phyloP scores from a whole-genome alignment of 1,140 invertebrate species.

The Aphelenchoides fujianensis region DNA sequence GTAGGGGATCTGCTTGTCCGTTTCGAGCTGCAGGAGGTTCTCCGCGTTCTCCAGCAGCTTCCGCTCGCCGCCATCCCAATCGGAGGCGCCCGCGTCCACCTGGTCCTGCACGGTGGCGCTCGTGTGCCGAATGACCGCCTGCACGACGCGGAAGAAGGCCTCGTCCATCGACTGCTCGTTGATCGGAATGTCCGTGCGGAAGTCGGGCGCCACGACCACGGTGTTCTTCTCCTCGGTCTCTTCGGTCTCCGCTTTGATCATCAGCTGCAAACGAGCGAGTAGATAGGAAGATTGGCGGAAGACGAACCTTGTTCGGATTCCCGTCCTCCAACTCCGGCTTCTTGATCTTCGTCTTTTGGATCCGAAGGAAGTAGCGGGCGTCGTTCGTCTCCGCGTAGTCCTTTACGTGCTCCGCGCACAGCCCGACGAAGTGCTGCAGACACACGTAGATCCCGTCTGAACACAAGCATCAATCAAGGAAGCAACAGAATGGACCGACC shows the following conservation, averaged over 20 bases:
- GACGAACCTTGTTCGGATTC: constrained; percentile 66
- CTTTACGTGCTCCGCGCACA: constrained; percentile 78
- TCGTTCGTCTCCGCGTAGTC: constrained; percentile 73
- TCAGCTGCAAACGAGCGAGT: neutral
- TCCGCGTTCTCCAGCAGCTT: constrained; percentile 37
- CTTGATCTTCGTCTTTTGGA: constrained; percentile 71
- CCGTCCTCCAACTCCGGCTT: too few species aligned
- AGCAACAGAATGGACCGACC: too few species aligned
- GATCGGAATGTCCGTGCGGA: constrained; percentile 26
- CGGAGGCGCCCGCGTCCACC: constrained; percentile 40
- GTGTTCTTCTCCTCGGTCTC: constrained; percentile 53
- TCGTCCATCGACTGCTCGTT: constrained; percentile 19
- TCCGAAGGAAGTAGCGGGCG: constrained; percentile 79
- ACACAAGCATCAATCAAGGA: too few species aligned
- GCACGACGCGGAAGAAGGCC: constrained; percentile 20
- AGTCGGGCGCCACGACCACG: constrained; percentile 37
- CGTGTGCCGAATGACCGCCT: constrained; percentile 33
- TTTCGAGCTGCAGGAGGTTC: constrained; percentile 35
- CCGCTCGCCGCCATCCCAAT: constrained; percentile 53
- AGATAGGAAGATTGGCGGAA: too few species aligned
- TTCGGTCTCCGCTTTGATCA: constrained; percentile 64
- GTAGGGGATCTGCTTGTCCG: constrained; percentile 35
- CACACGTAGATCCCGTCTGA: constrained; percentile 79
- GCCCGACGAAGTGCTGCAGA: constrained; percentile 79
- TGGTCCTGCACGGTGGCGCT: constrained; percentile 34